These are phyloP conservation scores for Sebastes steindachneri DNA, from an alignment of 2,797 vertebrate genomes.

Conservation along the genomic window DNA sequence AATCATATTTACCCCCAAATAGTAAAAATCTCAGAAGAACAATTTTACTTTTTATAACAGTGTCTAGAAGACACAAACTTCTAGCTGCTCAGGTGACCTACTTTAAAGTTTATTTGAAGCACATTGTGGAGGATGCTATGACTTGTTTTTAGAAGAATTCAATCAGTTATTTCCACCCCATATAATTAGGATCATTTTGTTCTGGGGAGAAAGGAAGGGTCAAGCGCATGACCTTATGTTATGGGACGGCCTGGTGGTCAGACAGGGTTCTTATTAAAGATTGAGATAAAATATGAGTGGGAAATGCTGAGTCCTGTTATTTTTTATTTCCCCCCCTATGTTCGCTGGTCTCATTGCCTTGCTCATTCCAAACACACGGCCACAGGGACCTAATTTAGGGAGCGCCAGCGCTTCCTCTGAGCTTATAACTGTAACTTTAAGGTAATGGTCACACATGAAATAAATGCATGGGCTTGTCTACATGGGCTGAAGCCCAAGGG, in stretches of 20 bases:
- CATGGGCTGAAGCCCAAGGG: neutral
- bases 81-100: slow-evolving; percentile 26
- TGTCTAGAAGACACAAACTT: neutral
- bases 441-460: slow-evolving; percentile 43
- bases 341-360: slow-evolving; percentile 23
- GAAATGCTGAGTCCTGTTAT: slow-evolving; percentile 41
- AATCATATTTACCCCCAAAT: neutral
- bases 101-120: slow-evolving; percentile 23
- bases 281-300: slow-evolving; percentile 39
- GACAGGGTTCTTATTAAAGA: slow-evolving; percentile 46
- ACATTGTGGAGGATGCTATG: neutral
- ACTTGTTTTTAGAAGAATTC: slow-evolving; percentile 24
- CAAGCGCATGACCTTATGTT: slow-evolving; percentile 23
- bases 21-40: slow-evolving; percentile 2
- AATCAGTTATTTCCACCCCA: slow-evolving; percentile 39
- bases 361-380: slow-evolving; percentile 35
- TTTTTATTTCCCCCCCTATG: neutral
- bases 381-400: slow-evolving; percentile 61
- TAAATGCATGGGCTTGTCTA: slow-evolving; percentile 14
- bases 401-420: slow-evolving; percentile 10
- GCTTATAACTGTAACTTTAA: slow-evolving; percentile 43
- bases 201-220: slow-evolving; percentile 20
- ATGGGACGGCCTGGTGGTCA: slow-evolving; percentile 31
- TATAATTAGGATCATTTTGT: slow-evolving; percentile 46
- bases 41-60: neutral